Evolutionary conservation across 2,888 invertebrate species (phyloP).

Genomic region (Yponomeuta cagnagella): DNA sequence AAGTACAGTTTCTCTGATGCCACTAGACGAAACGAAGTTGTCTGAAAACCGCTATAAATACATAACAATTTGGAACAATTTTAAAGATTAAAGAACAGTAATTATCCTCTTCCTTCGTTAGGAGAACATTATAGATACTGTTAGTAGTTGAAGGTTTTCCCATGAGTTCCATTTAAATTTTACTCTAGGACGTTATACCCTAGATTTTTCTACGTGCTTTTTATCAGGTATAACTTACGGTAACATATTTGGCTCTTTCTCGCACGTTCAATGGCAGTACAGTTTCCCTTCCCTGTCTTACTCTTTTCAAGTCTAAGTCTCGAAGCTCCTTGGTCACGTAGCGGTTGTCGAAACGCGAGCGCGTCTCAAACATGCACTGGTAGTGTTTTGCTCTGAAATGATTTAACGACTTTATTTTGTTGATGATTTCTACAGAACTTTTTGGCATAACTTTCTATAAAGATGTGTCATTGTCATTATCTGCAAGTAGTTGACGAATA

Average conservation of each 20-base stretch:
- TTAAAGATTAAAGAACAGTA: too few species aligned
- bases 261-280: slow-evolving; percentile 80
- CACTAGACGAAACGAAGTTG: slow-evolving; percentile 76
- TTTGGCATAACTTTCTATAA: too few species aligned
- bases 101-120: too few species aligned
- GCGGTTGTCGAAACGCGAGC: slow-evolving; percentile 82
- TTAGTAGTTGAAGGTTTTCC: too few species aligned
- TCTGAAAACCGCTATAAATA: slow-evolving; percentile 41
- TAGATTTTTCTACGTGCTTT: too few species aligned
- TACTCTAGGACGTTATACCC: too few species aligned
- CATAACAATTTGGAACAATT: not conserved
- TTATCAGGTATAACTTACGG: slow-evolving; percentile 47
- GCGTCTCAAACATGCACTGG: slow-evolving; percentile 81
- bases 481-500: not conserved
- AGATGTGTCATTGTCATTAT: too few species aligned
- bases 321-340: slow-evolving; percentile 81
- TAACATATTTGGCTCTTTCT: slow-evolving; percentile 78
- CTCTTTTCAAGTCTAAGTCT: slow-evolving; percentile 77
- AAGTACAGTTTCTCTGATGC: slow-evolving; percentile 76
- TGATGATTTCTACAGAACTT: too few species aligned
- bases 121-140: too few species aligned
- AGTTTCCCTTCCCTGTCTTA: slow-evolving; percentile 76
- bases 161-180: too few species aligned
- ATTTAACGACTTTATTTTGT: too few species aligned
- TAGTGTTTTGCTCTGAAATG: slow-evolving; percentile 80